Conservation (phyloP, 2,797 vertebrate genomes). For the Apogon hyalosoma region DNA sequence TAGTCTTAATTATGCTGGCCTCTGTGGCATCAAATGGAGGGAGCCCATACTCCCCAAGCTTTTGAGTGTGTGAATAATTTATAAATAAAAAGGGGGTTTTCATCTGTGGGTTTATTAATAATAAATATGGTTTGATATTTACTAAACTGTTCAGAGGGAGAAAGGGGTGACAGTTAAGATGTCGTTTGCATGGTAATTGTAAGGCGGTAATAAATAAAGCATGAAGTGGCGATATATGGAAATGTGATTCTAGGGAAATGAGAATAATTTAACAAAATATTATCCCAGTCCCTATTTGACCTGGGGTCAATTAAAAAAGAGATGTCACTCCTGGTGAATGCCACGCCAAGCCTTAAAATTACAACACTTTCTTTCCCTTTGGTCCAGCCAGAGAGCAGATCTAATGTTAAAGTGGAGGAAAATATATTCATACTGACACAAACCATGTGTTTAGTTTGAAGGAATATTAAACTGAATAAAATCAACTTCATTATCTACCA, state of each 20-base stretch:
- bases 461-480: conserved; percentile 76
- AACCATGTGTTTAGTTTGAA: conserved; percentile 69
- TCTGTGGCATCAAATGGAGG: conserved; percentile 73
- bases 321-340: conserved; percentile 69
- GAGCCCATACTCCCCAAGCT: conserved; percentile 73
- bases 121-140: conserved; percentile 88
- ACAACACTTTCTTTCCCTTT: conserved; percentile 60
- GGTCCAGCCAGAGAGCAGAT: conserved; percentile 66
- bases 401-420: conserved; percentile 58
- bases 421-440: conserved; percentile 64
- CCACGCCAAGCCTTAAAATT: conserved; percentile 61
- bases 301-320: conserved; percentile 84
- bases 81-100: conserved; percentile 77
- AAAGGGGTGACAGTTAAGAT: conserved; percentile 82
- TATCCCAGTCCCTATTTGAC: conserved; percentile 83
- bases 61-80: conserved; percentile 80
- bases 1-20: conserved; percentile 76
- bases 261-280: conserved; percentile 88
- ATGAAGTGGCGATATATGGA: conserved; percentile 84
- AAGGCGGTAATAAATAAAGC: conserved; percentile 84
- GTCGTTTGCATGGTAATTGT: conserved; percentile 85
- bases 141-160: conserved; percentile 85
- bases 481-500: conserved; percentile 64
- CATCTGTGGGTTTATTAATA: conserved; percentile 84
- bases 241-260: conserved; percentile 81